Evolutionary conservation across 2,888 invertebrate species (phyloP), one percentile per base, ranked within the genome.

Genomic region (Macrostomum cliftonense): DNA sequence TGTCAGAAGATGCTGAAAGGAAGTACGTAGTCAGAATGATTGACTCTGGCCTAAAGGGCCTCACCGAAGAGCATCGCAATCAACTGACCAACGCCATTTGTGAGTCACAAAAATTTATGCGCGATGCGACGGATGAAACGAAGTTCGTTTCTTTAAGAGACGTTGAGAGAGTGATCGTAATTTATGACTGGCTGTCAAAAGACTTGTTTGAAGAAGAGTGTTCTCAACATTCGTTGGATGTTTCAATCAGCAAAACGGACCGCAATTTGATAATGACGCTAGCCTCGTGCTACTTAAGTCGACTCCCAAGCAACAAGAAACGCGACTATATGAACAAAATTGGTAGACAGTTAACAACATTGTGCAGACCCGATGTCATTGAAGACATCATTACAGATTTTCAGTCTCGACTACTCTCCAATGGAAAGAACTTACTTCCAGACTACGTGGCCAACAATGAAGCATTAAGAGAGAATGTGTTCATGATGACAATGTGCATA

Each of bases 351-450:
- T 9, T 28, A 28, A 9, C 4, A 28, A 28, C 4, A 9, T 7
- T 7, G 2, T 7, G 2, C 14, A 5, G 28, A 21, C n/a, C 20
- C 2, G 12, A 45, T 20, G 14, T 21, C 13, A 20, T 45, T 12
- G 28, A 28, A 16, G 19, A 43, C 2, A 20, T 45, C 9, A 45
- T 45, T 19, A 36, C 37, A 19, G 36, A 39, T 1, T 38, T 45
- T 16, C 48, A 47, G 28, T 59, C 61, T n/a, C 55, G 60, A 17
- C 62, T 65, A 48, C 44, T 63, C 14, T 58, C 59, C 13, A 54
- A 60, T 13, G 60, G 51, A 14, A 52, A 55, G 17, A 39, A 55
- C 21, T 37, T 48, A 2, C 36, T 37, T 19, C 37, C 45, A 16
- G 19, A 21, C 17, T 44, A 55, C 20, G 52, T 55, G 28, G 55